A percentile compares a stretch with the other conserved stretches of the same genome.
phyloP scores from a whole-genome alignment of 2,797 vertebrate genomes.

The Malurus splendens region DNA sequence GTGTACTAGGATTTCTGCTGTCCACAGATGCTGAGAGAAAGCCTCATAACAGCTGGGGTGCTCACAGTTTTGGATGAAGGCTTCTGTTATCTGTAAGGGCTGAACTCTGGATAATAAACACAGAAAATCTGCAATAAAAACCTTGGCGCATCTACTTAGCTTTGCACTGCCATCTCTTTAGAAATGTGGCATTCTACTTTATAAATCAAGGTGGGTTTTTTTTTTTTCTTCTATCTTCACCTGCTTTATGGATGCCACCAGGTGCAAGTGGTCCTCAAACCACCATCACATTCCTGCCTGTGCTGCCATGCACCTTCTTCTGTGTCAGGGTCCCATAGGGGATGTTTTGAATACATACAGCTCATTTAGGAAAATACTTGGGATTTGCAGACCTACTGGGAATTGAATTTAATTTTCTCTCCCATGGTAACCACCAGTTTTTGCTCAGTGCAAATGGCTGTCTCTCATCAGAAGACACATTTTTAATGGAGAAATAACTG shows the following conservation, averaged over 20 bases:
- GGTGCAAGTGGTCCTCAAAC: not conserved
- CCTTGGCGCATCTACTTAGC: not conserved
- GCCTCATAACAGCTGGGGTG: not conserved
- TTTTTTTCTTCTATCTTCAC: not conserved
- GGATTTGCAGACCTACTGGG: not conserved
- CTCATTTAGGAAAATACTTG: not conserved
- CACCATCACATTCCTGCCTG: not conserved
- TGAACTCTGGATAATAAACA: not conserved
- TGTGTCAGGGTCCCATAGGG: not conserved
- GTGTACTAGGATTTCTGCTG: not conserved
- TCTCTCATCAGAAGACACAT: not conserved
- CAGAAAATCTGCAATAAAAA: not conserved
- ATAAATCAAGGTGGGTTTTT: fast-evolving
- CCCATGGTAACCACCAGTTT: not conserved
- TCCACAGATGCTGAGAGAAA: not conserved
- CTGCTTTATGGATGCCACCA: not conserved
- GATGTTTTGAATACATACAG: not conserved
- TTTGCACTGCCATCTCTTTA: not conserved
- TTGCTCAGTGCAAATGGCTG: not conserved
- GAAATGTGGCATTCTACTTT: not conserved
- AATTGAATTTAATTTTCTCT: not conserved
- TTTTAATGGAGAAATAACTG: not conserved
- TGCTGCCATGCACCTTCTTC: not conserved
- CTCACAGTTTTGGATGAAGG: not conserved
- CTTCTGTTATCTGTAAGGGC: not conserved